Evolutionary conservation across 2,113 vertebrate genomes (phyloP).

Genomic region (Entomyzon cyanotis): DNA sequence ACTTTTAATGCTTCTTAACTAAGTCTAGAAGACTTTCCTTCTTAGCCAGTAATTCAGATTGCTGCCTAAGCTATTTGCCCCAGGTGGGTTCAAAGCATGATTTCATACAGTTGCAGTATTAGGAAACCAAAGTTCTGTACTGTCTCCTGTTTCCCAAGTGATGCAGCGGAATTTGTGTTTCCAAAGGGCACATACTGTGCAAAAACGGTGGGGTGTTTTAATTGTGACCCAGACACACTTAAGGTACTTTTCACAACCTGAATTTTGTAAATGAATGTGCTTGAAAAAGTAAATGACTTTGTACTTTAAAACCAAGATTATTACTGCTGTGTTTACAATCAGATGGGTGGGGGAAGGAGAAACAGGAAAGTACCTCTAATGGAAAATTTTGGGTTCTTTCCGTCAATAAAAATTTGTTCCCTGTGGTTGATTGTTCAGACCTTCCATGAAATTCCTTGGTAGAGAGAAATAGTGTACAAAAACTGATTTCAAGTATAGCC

Average conservation of each 20-base stretch:
- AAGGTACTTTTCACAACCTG: not conserved
- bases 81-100: not conserved
- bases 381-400: not conserved
- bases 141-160: not conserved
- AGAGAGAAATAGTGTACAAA: not conserved
- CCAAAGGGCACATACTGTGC: not conserved
- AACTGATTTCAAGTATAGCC: not conserved
- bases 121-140: not conserved
- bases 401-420: not conserved
- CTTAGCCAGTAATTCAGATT: not conserved
- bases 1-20: not conserved
- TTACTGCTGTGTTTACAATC: not conserved
- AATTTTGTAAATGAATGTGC: not conserved
- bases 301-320: not conserved
- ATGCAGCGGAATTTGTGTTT: not conserved
- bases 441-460: not conserved
- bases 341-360: not conserved
- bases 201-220: not conserved
- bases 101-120: not conserved
- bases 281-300: not conserved
- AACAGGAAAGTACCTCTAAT: not conserved
- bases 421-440: not conserved
- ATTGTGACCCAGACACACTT: not conserved
- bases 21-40: not conserved
- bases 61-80: not conserved